Base-by-base conservation (phyloP, 2,113 vertebrate genomes). In the Brachyistius frenatus region DNA sequence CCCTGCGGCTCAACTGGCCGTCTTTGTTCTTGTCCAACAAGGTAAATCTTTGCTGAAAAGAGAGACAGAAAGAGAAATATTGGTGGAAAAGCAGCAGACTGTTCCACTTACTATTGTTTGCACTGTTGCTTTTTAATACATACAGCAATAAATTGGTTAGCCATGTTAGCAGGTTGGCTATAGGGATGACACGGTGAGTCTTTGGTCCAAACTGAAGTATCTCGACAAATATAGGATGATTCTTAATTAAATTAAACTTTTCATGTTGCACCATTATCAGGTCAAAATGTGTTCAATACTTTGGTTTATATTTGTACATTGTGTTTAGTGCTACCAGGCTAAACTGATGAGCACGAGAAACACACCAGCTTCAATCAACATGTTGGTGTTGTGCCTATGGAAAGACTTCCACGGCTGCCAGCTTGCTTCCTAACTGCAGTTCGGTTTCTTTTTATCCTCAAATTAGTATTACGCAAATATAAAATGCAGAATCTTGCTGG, bases 11-110 rank as follows among this genome's bases (percentile, higher is more conserved):
- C 80, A 85, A 33, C 73, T 88, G 91, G 52, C 92, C 88, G 47
- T 93, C 93, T 79, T 74, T 83, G 76, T 94, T 94, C 46, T 69
- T 81, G 78, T 94, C 88, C 85, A 93, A 71, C 31, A 69, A 7
- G 5, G 10, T 39, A 67, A 91, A 86, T 77, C 66, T 83, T 77
- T 81, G 44, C 85, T 93, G 41, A 32, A 73, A 44, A 72, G 30
- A 62, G 1, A 78, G 0, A 49, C 16, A 66, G 9, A 54, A 11
- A 66, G 5, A 56, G 30, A 66, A 8, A 36, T 8, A 68, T 54
- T 31, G 30, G 15, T 33, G 47, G 47, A 49, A 37, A 33, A 66
- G 8, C 30, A 65, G 33, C 30, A 30, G 7, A 62, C 4, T 5
- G 36, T 52, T 33, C 7, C 53, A 30, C 0, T 53, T 33, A 7